A percentile compares a stretch with the other conserved stretches of the same genome.
Conservation (phyloP, 2,113 vertebrate species). For the Tricholaema leucomelas region DNA sequence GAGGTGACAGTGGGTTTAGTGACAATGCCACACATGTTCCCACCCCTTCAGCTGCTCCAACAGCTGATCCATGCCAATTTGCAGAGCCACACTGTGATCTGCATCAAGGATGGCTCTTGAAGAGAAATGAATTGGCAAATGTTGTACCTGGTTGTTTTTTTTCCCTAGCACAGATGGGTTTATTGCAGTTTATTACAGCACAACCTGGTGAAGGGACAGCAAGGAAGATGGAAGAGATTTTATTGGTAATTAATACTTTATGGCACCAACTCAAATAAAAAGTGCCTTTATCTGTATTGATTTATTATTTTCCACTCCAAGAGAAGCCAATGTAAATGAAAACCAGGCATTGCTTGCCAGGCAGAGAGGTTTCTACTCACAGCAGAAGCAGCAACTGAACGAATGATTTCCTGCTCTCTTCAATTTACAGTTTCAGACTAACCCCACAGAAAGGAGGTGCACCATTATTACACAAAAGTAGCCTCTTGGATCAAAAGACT, state of each 20-base stretch:
- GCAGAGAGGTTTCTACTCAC: neutral
- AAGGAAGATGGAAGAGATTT: neutral
- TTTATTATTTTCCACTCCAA: neutral
- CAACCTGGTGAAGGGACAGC: neutral
- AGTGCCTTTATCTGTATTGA: neutral
- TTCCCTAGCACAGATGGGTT: neutral
- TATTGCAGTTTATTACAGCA: neutral
- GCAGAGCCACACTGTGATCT: neutral
- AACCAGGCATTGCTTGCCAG: neutral
- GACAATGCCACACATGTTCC: neutral
- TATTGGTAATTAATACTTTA: neutral
- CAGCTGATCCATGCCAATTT: neutral
- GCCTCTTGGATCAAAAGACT: neutral
- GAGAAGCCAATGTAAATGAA: neutral
- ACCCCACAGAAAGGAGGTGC: neutral
- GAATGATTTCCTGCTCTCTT: constrained; percentile 16
- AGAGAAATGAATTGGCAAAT: neutral
- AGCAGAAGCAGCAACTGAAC: constrained; percentile 29
- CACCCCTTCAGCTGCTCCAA: neutral
- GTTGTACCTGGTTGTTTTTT: neutral
- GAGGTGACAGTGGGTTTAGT: neutral
- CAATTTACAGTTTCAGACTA: neutral
- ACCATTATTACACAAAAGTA: neutral
- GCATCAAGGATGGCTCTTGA: neutral
- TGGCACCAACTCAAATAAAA: accelerated